These are phyloP conservation scores for Andrena minutula DNA, from an alignment of 2,888 invertebrate species.

Conservation along the genomic window DNA sequence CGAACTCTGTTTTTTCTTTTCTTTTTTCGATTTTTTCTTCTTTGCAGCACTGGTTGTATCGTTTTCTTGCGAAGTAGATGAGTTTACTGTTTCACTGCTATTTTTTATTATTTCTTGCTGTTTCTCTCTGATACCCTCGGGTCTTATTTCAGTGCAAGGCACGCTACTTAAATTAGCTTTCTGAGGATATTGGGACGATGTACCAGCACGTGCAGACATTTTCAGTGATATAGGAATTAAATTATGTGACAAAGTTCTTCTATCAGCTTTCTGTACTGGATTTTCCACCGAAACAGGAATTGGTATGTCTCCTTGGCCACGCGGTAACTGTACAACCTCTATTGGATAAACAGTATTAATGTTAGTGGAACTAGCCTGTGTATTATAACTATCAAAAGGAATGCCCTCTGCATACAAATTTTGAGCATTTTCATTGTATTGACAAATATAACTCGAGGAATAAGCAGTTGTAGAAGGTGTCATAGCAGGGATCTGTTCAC, in stretches of 20 bases:
- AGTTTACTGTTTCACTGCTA: neutral
- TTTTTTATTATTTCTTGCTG: neutral
- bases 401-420: neutral
- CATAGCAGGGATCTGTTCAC: neutral
- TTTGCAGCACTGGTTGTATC: neutral
- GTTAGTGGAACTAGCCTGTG: neutral
- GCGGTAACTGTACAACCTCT: slow-evolving; percentile 1
- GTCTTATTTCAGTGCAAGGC: neutral
- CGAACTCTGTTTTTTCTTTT: neutral
- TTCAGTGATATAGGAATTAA: neutral
- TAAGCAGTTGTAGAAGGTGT: neutral
- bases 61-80: slow-evolving; percentile 13
- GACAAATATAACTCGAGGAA: neutral
- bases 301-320: neutral
- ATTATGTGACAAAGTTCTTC: neutral
- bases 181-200: neutral
- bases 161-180: neutral
- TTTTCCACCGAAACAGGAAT: neutral
- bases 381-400: neutral
- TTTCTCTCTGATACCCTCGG: neutral
- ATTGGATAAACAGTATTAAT: neutral
- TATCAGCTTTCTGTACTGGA: neutral
- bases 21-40: slow-evolving; percentile 24
- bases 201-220: neutral
- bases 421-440: neutral